These are phyloP conservation scores for Cyanoliseus patagonus DNA, from an alignment of 2,113 vertebrate genomes.

Conservation along the genomic window DNA sequence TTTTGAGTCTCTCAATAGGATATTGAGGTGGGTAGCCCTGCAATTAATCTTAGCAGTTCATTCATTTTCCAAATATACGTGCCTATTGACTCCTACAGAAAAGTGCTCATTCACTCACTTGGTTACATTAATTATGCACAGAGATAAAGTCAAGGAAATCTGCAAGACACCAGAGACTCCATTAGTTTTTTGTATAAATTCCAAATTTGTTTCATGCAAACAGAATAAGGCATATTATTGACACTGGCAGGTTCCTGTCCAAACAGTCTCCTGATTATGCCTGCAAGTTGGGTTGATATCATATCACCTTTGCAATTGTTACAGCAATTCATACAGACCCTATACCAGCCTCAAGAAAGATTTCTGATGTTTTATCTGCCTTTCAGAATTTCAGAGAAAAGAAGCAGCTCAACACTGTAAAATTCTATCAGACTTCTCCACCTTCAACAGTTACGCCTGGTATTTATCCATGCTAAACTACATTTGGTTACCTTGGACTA, in stretches of 20 bases:
- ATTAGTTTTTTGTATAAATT: conserved; percentile 35
- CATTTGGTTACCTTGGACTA: background rate
- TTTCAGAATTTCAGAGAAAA: background rate
- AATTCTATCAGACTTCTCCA: background rate
- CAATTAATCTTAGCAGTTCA: conserved; percentile 14
- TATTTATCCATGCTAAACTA: background rate
- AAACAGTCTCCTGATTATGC: background rate
- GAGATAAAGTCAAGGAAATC: background rate
- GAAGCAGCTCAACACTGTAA: background rate
- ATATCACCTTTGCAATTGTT: background rate
- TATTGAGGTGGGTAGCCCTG: background rate
- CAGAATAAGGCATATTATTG: background rate
- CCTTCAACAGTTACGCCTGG: background rate
- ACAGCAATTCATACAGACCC: background rate
- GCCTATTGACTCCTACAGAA: background rate
- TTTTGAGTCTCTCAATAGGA: background rate
- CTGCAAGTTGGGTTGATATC: background rate
- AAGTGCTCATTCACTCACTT: background rate
- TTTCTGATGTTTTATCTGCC: background rate
- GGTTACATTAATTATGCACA: conserved; percentile 5
- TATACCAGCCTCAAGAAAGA: background rate
- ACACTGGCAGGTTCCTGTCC: background rate
- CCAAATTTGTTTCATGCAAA: background rate
- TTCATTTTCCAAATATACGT: background rate
- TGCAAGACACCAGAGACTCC: background rate